Conservation (phyloP, 92 coral and sea anemone species). For the Micromussa lordhowensis region DNA sequence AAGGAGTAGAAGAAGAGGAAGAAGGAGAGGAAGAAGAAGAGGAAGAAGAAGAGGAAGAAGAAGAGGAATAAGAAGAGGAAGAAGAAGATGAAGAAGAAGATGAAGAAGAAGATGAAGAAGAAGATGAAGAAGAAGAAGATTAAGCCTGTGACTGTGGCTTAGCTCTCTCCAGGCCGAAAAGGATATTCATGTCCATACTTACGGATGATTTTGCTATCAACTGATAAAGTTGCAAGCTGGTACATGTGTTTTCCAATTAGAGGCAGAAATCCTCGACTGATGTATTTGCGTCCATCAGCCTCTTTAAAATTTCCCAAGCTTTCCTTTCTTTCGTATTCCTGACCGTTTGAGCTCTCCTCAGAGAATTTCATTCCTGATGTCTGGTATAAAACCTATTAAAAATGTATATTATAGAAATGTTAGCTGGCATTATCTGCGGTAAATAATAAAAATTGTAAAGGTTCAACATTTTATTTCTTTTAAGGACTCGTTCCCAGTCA, state of each 20-base stretch:
- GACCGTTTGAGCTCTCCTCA: slow-evolving; percentile 57
- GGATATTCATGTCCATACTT: neutral
- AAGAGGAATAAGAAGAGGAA: neutral
- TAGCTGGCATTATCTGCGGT: neutral
- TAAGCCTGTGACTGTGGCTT: neutral
- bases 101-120: neutral
- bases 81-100: neutral
- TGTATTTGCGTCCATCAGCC: slow-evolving; percentile 58
- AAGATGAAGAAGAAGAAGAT: neutral
- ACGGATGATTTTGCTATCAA: slow-evolving; percentile 53
- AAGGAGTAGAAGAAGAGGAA: neutral
- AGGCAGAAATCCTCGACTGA: slow-evolving; percentile 73
- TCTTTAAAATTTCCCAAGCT: slow-evolving; percentile 49
- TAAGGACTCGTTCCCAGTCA: too few relatives aligned
- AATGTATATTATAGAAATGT: neutral
- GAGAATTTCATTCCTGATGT: slow-evolving; percentile 57
- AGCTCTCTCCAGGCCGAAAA: neutral
- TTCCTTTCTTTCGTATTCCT: slow-evolving; percentile 39
- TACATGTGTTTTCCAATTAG: slow-evolving; percentile 68
- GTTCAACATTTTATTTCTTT: neutral
- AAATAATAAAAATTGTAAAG: neutral
- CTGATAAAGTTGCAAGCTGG: slow-evolving; percentile 37
- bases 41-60: neutral
- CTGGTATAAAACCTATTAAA: slow-evolving; percentile 42
- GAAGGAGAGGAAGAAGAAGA: neutral